These are phyloP conservation scores for Tautogolabrus adspersus DNA, from an alignment of 2,113 vertebrate species.

Conservation along the genomic window DNA sequence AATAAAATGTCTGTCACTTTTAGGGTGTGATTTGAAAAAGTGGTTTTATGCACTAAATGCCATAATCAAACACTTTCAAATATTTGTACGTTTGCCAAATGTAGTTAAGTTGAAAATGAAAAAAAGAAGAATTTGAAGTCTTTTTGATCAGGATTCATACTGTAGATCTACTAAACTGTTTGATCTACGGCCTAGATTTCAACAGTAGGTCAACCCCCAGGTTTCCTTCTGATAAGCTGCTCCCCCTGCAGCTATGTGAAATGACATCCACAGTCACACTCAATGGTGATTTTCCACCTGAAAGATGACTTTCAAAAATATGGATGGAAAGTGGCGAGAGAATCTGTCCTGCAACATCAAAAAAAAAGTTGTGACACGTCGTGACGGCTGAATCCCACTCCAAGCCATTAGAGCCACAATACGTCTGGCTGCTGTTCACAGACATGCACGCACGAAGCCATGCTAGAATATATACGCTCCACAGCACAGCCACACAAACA, in stretches of 20 bases:
- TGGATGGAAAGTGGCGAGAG: slow-evolving; percentile 4
- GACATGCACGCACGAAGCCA: slow-evolving; percentile 11
- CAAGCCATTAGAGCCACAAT: slow-evolving; percentile 31
- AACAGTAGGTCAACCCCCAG: not conserved
- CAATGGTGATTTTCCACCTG: not conserved
- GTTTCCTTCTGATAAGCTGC: not conserved
- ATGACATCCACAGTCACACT: slow-evolving; percentile 17
- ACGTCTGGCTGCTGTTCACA: slow-evolving; percentile 7
- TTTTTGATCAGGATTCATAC: no score
- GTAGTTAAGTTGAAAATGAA: no score
- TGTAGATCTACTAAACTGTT: not conserved
- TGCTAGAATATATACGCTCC: slow-evolving; percentile 15
- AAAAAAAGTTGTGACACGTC: slow-evolving; percentile 48
- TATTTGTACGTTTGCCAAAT: no score
- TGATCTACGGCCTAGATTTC: not conserved
- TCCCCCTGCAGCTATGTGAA: slow-evolving; percentile 11
- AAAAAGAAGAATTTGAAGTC: no score
- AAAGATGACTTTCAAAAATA: slow-evolving; percentile 14
- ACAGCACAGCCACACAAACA: slow-evolving; percentile 6
- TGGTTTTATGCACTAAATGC: no score
- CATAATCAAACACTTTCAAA: no score
- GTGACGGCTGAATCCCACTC: slow-evolving; percentile 31
- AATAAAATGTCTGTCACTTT: not conserved
- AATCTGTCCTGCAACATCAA: slow-evolving; percentile 8
- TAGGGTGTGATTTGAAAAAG: not conserved